phyloP scores from a whole-genome alignment of 2,113 vertebrate genomes.

The Psittacara wagleri region DNA sequence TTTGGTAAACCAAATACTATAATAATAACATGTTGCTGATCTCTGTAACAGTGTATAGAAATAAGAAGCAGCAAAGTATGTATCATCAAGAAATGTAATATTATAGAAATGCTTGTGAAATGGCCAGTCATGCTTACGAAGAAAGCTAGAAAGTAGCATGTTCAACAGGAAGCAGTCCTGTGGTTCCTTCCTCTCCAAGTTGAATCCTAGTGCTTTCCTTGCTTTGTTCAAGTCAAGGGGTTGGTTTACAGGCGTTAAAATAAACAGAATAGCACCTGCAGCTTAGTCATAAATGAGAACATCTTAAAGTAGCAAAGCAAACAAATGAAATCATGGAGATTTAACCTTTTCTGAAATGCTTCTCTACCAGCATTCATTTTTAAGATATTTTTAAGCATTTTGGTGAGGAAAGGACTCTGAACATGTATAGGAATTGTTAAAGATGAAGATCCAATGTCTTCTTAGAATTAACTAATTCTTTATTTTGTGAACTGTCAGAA shows the following conservation, averaged over 20 bases:
- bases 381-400: neutral
- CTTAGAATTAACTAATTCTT: neutral
- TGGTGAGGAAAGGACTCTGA: neutral
- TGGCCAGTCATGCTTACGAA: neutral
- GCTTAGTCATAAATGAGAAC: slow-evolving; percentile 47
- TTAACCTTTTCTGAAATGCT: slow-evolving; percentile 15
- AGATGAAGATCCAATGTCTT: neutral
- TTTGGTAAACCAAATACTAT: neutral
- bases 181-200: slow-evolving; percentile 61
- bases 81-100: neutral
- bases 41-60: neutral
- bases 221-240: slow-evolving; percentile 62
- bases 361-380: neutral
- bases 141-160: neutral
- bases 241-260: slow-evolving; percentile 38
- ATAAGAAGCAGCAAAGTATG: neutral
- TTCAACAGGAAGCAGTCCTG: slow-evolving; percentile 19
- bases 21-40: neutral
- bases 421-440: neutral
- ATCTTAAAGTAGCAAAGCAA: slow-evolving; percentile 2
- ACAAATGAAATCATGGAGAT: slow-evolving; percentile 42
- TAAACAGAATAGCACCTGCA: slow-evolving; percentile 68
- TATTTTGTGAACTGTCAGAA: neutral
- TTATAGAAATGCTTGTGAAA: neutral
- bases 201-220: slow-evolving; percentile 63